phyloP scores from a whole-genome alignment of 2,888 invertebrate species.

The Drosophila bunnanda region DNA sequence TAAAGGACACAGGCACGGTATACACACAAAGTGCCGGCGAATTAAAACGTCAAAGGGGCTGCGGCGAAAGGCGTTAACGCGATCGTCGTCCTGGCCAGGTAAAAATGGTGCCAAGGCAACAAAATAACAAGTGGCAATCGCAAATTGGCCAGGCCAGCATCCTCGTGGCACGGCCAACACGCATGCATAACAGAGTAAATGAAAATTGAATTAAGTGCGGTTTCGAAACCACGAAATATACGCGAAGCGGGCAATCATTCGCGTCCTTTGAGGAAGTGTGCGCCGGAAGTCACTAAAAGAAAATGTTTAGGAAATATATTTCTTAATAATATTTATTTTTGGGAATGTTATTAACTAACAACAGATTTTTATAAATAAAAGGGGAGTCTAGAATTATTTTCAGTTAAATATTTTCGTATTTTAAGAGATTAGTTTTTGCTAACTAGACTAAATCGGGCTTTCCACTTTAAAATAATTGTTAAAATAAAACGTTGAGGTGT shows the following conservation, averaged over 20 bases:
- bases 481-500: too few species aligned
- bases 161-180: conserved; percentile 27
- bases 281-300: conserved; percentile 2
- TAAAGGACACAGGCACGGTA: conserved; percentile 22
- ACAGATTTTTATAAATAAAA: background rate
- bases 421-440: background rate
- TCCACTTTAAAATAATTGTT: background rate
- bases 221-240: conserved; percentile 52
- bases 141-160: conserved; percentile 50
- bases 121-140: conserved; percentile 52
- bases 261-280: conserved; percentile 7
- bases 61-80: conserved; percentile 17
- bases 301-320: background rate
- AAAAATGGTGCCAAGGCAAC: conserved; percentile 27
- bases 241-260: conserved; percentile 37
- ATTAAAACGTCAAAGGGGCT: conserved; percentile 31
- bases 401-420: background rate
- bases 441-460: too few species aligned
- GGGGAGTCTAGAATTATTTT: background rate
- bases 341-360: too few species aligned
- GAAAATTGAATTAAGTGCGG: conserved; percentile 64
- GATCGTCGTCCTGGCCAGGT: conserved; percentile 21
- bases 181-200: conserved; percentile 54
- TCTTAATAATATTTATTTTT: background rate
- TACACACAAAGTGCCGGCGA: conserved; percentile 25